Base-by-base conservation (phyloP, 2,888 invertebrate genomes). In the Ryuthela nishihirai region DNA sequence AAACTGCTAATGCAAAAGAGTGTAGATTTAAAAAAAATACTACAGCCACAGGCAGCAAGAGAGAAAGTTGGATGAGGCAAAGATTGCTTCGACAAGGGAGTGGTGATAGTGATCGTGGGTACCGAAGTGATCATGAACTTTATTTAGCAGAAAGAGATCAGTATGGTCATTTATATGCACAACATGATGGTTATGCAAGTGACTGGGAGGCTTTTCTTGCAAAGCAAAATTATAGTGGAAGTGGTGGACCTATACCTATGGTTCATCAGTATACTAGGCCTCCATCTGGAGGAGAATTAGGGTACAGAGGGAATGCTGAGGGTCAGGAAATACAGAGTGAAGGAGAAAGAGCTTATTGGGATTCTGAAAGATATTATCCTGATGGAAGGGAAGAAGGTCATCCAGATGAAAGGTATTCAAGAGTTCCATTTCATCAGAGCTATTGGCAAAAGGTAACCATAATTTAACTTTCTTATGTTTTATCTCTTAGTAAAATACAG, bases 141-240 rank as follows among this genome's bases (percentile, higher is more conserved):
- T 60, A 64, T 35, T 25, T 60, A 6, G 42, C 48, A 4, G 52
- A 64, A 15, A 52, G 44, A n/a, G 60, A 60, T 25, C 60, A 54
- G 20, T 54, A 49, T 41, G 60, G 49, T 2, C 39, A 23, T 9
- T 41, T 23, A 15, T 20, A 4, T n/a, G 20, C 29, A 15, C 29
- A 47, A 6, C 54, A 49, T 25, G 59, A 55, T 39, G 64, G 60
- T 2, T 64, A 64, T 52, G 54, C 60, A 1, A 64, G 64, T 46
- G 64, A 64, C 36, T 60, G 64, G 54, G 64, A 64, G 26, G 54
- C 54, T 10, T 59, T 59, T 21, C 53, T 59, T 15, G 53, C 59
- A 12, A 59, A 59, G 34, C 59, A 59, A 9, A 52, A 25, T 26
- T 58, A 52, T 20, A 36, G 20, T 17, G 41, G 35, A 9, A 15